Evolutionary conservation across 2,888 invertebrate species (phyloP).

Genomic region (Ophion ellenae): DNA sequence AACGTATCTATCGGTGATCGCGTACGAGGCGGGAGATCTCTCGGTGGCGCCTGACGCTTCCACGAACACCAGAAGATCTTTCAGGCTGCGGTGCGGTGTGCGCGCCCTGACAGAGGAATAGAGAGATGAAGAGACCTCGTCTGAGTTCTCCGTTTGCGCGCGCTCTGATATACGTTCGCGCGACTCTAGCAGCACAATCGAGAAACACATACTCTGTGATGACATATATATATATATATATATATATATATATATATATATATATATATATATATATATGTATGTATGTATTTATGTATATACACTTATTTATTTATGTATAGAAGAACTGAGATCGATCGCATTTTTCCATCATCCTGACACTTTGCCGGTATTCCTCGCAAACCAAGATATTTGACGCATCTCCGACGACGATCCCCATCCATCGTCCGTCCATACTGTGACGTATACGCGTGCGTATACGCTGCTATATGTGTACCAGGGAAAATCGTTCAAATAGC

Average conservation of each 20-base stretch:
- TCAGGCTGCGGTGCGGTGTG: slow-evolving; percentile 12
- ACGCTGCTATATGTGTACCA: neutral
- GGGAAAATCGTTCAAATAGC: slow-evolving; percentile 55
- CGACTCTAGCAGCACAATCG: slow-evolving; percentile 2
- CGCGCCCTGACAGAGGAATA: slow-evolving; percentile 41
- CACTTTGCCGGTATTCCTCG: slow-evolving; percentile 56
- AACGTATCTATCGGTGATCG: slow-evolving; percentile 66
- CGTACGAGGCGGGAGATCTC: slow-evolving; percentile 57
- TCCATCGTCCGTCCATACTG: slow-evolving; percentile 45
- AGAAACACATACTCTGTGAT: neutral
- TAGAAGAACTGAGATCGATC: slow-evolving; percentile 56
- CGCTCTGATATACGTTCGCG: slow-evolving; percentile 19
- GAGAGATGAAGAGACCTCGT: slow-evolving; percentile 57
- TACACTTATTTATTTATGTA: slow-evolving; percentile 18
- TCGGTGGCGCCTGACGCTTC: slow-evolving; percentile 67
- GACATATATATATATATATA: neutral
- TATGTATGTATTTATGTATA: neutral
- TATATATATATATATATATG: slow-evolving; percentile 15
- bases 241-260: neutral
- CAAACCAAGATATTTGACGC: slow-evolving; percentile 56
- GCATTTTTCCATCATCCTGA: slow-evolving; percentile 66
- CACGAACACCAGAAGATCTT: slow-evolving; percentile 63
- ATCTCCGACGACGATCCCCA: slow-evolving; percentile 55
- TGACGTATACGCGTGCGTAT: slow-evolving; percentile 9
- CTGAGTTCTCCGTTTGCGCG: slow-evolving; percentile 27